Evolutionary conservation across 1,140 invertebrate species (phyloP).

Genomic region (Acromyrmex echinatior): DNA sequence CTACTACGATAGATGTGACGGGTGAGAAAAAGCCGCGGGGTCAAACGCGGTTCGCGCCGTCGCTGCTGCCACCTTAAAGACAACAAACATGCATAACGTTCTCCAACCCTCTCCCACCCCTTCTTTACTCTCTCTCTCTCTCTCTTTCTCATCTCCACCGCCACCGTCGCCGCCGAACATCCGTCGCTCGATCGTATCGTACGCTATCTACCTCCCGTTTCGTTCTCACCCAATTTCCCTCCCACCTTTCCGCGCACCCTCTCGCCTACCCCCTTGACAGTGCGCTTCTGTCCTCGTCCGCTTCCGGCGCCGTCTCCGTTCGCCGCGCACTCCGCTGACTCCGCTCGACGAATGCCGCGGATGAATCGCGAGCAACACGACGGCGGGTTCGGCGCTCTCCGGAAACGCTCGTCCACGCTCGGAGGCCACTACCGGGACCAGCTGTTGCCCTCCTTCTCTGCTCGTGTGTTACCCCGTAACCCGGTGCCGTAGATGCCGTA

Average conservation of each 20-base stretch:
- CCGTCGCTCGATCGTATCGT: conserved; percentile 33
- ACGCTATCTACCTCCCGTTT: conserved; percentile 38
- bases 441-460: conserved; percentile 4
- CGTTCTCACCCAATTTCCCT: conserved; percentile 58
- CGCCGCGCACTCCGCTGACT: conserved; percentile 1
- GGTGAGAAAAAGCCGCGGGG: conserved; percentile 23
- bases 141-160: too few relatives aligned
- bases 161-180: too few relatives aligned
- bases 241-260: conserved; percentile 23
- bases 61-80: conserved; percentile 1
- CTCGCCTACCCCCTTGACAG: neutral
- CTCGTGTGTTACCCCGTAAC: conserved; percentile 48
- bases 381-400: conserved; percentile 36
- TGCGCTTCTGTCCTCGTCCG: neutral
- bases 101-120: neutral
- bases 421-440: conserved; percentile 34
- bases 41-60: conserved; percentile 21
- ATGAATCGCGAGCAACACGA: conserved; percentile 36
- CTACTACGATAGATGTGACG: neutral
- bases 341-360: conserved; percentile 12
- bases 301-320: conserved; percentile 10
- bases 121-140: neutral
- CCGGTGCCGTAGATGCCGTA: conserved; percentile 8
- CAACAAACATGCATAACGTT: conserved; percentile 33
- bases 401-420: conserved; percentile 29